These are phyloP conservation scores for Caenorhabditis remanei DNA, from an alignment of 1,140 invertebrate species.

Conservation along the genomic window DNA sequence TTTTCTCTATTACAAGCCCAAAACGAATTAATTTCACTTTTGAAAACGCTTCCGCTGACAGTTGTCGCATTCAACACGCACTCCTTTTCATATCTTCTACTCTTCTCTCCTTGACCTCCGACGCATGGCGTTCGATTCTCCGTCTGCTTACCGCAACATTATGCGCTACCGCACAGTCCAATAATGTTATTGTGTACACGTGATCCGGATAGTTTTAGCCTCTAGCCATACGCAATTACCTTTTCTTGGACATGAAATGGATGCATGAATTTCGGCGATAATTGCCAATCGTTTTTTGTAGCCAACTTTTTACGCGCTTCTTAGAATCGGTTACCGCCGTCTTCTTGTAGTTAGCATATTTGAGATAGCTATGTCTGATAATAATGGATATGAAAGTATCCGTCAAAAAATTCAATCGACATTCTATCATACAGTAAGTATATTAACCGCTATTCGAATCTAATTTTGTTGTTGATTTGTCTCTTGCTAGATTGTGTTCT, in stretches of 20 bases:
- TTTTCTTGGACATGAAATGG: neutral
- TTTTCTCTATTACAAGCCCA: slow-evolving; percentile 1
- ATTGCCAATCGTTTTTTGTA: slow-evolving; percentile 11
- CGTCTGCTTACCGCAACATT: slow-evolving; percentile 45
- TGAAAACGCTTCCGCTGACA: slow-evolving; percentile 1
- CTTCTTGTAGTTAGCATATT: neutral
- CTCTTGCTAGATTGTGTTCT: neutral
- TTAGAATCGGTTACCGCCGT: neutral
- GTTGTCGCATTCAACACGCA: slow-evolving; percentile 29
- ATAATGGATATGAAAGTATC: neutral
- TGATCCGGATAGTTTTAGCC: neutral
- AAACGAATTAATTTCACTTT: neutral
- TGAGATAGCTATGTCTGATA: neutral
- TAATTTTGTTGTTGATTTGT: neutral
- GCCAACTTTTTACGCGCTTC: neutral
- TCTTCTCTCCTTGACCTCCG: slow-evolving; percentile 44
- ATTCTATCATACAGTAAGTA: slow-evolving; percentile 26
- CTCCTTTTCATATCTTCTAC: neutral
- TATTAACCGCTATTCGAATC: neutral
- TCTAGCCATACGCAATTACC: slow-evolving; percentile 40
- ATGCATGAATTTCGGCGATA: slow-evolving; percentile 11
- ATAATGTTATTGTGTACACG: slow-evolving; percentile 49
- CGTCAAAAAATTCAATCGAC: neutral
- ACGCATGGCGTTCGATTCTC: slow-evolving; percentile 28
- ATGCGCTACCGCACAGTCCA: neutral